These are phyloP conservation scores for Ashinkailepas kermadecensis DNA, from an alignment of 2,888 invertebrate species.

Conservation along the genomic window DNA sequence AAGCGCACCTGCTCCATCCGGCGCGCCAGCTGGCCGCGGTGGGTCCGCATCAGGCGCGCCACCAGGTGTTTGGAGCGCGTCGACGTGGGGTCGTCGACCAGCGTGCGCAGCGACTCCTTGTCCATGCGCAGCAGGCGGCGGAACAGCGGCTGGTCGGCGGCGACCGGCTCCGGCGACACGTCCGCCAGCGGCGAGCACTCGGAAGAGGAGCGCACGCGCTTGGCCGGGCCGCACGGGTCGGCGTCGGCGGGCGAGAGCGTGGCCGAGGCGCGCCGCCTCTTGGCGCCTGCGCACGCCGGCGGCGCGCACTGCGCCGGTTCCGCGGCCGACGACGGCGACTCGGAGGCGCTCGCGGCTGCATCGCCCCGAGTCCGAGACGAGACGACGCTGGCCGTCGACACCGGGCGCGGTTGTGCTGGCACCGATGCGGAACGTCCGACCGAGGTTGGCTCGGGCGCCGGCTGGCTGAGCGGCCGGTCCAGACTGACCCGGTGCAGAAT, in stretches of 20 bases:
- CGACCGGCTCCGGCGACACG: background rate
- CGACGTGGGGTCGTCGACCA: background rate
- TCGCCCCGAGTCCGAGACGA: too few relatives aligned
- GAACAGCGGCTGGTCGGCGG: background rate
- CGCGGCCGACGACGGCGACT: too few relatives aligned
- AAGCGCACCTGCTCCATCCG: background rate
- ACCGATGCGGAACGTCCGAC: too few relatives aligned
- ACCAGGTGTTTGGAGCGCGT: background rate
- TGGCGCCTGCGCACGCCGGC: background rate
- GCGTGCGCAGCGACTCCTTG: conserved; percentile 1
- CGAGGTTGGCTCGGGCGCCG: too few relatives aligned
- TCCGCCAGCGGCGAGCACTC: background rate
- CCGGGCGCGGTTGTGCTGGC: too few relatives aligned
- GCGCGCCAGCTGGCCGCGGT: conserved; percentile 7
- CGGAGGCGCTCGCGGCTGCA: too few relatives aligned
- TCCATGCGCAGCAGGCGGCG: conserved; percentile 4
- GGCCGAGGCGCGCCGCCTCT: background rate
- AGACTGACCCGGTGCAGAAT: too few relatives aligned
- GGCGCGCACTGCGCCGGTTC: too few relatives aligned
- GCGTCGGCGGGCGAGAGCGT: background rate
- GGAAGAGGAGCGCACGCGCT: background rate
- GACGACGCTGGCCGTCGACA: too few relatives aligned
- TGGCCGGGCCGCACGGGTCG: background rate
- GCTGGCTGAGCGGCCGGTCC: too few relatives aligned
- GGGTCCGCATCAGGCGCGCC: background rate